Base-by-base conservation (phyloP, 2,797 vertebrate species). In the Monodelphis domestica region DNA sequence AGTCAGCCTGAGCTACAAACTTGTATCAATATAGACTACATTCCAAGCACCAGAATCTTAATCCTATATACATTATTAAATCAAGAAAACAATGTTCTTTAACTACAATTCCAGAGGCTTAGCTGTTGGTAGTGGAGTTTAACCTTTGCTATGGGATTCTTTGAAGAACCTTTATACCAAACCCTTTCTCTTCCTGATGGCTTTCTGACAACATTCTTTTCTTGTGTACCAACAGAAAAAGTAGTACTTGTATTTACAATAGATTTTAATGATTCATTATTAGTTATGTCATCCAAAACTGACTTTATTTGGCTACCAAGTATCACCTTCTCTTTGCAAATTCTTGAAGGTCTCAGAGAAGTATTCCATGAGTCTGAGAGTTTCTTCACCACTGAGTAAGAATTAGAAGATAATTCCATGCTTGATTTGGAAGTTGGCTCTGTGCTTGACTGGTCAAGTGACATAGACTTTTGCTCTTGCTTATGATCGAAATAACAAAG, bases 111-210 rank as follows among this genome's bases (percentile, higher is more conserved):
- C 99, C 93, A 99, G 98, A 91, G 99, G 99, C 94, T 99, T 99
- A 94, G 98, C 98, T 89, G 99, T 96, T 53, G 99, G 99, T 92
- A 99, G 94, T 90, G n/a, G n/a, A 99, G 98, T 26, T 98, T 98
- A 50, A 95, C 96, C 95, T 98, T 98, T 94, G 98, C 96, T 28
- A 99, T 98, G 38, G 99, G 99, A 97, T 99, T 99, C 97, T 98
- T 99, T n/a, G 99, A 99, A 94, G 99, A 99, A 26, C 99, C 99
- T 98, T 99, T 99, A 59, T 99, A 99, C 97, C 98, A 98, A 97
- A 55, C 96, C 95, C 95, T 98, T 90, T 98, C 98, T 94, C 97
- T 99, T 95, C 98, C 98, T 15, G 97, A 95, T 5, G 96, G 95
- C 93, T 98, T 98, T 94, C 98, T 95, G 33, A 98, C 9, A 4